A percentile compares a stretch with the other conserved stretches of the same genome.
phyloP scores from a whole-genome alignment of 2,888 invertebrate species.

The Melitaea athalia region DNA sequence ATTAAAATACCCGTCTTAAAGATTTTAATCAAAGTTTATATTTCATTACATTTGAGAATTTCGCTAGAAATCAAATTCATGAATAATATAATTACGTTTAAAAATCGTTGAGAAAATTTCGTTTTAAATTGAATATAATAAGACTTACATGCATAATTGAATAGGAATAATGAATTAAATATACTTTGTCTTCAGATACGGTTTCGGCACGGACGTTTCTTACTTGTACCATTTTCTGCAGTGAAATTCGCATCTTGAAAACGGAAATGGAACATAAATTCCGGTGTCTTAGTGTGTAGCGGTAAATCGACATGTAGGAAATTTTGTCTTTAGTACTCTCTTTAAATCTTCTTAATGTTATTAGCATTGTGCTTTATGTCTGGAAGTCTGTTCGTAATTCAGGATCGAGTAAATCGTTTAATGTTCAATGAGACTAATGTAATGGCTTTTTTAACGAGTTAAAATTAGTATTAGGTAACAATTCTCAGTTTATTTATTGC shows the following conservation, averaged over 20 bases:
- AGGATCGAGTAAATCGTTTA: background rate
- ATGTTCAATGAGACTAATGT: background rate
- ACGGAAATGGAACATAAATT: slow-evolving; percentile 16
- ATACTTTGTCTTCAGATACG: slow-evolving; percentile 1
- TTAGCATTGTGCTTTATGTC: slow-evolving; percentile 13
- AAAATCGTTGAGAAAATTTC: slow-evolving; percentile 2
- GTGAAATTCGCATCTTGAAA: slow-evolving; percentile 21
- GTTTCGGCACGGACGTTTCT: background rate
- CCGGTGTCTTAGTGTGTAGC: slow-evolving; percentile 13
- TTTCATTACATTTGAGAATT: background rate
- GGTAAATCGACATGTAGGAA: slow-evolving; percentile 23
- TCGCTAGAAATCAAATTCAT: slow-evolving; percentile 2
- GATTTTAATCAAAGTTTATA: slow-evolving; percentile 13
- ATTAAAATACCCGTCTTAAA: background rate
- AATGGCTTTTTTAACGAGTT: background rate
- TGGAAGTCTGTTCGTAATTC: background rate
- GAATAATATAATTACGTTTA: slow-evolving; percentile 10
- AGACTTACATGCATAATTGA: slow-evolving; percentile 3
- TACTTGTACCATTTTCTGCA: slow-evolving; percentile 12
- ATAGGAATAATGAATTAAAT: background rate
- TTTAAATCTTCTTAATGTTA: slow-evolving; percentile 26
- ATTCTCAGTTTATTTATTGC: no score
- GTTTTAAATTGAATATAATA: slow-evolving; percentile 9
- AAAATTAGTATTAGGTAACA: background rate
- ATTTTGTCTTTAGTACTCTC: slow-evolving; percentile 14